Percentiles rank a stretch among this genome's conserved stretches.
Evolutionary conservation across 2,888 invertebrate genomes (phyloP).

Genomic region (Callimorpha dominula): DNA sequence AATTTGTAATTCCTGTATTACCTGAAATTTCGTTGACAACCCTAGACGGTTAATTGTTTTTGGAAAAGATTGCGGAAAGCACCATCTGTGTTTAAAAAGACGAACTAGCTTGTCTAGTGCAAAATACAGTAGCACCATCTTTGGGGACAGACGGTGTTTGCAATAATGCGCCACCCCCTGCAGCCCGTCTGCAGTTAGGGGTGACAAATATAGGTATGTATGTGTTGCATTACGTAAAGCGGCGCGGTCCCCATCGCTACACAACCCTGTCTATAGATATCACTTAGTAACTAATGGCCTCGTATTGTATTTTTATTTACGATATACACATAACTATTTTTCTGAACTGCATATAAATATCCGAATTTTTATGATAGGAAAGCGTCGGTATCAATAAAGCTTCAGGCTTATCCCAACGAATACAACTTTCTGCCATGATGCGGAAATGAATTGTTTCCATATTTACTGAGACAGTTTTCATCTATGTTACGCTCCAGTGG

Average conservation of each 20-base stretch:
- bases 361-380: constrained; percentile 37
- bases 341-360: constrained; percentile 44
- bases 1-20: background rate
- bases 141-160: constrained; percentile 71
- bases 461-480: constrained; percentile 46
- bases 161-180: constrained; percentile 76
- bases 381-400: constrained; percentile 30
- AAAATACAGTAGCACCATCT: constrained; percentile 84
- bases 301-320: constrained; percentile 28
- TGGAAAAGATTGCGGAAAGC: constrained; percentile 44
- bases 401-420: constrained; percentile 32
- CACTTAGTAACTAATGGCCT: constrained; percentile 13
- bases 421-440: constrained; percentile 30
- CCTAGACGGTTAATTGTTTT: constrained; percentile 12
- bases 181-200: constrained; percentile 69
- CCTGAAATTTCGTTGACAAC: background rate
- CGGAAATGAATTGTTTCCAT: constrained; percentile 46
- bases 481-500: constrained; percentile 37
- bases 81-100: constrained; percentile 79
- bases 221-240: constrained; percentile 56
- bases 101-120: constrained; percentile 74
- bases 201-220: constrained; percentile 60
- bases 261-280: constrained; percentile 22
- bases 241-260: constrained; percentile 43
- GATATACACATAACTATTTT: constrained; percentile 22